Percentiles rank a stretch among this genome's conserved stretches.
These are phyloP conservation scores for Drosophila anomelani DNA, from an alignment of 2,888 invertebrate genomes.

Conservation along the genomic window DNA sequence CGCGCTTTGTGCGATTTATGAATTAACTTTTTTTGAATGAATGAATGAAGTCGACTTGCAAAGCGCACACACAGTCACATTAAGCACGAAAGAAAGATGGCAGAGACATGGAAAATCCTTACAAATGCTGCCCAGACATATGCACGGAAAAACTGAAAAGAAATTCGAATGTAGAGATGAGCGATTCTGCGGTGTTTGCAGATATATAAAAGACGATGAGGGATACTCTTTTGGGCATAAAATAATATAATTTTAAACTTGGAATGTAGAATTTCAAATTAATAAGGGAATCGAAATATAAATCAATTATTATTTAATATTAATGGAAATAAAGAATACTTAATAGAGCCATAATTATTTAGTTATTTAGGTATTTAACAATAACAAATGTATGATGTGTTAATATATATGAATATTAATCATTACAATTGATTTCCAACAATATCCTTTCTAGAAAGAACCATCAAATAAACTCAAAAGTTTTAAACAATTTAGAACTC, in stretches of 20 bases:
- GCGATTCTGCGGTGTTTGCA: constrained; percentile 55
- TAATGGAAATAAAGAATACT: not conserved
- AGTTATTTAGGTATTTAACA: no score
- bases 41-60: constrained; percentile 75
- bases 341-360: no score
- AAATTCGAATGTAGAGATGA: constrained; percentile 40
- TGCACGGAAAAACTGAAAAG: constrained; percentile 45
- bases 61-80: constrained; percentile 36
- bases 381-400: not conserved
- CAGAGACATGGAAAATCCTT: constrained; percentile 70
- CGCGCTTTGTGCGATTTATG: constrained; percentile 78
- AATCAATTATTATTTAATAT: not conserved
- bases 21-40: constrained; percentile 72
- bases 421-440: not conserved
- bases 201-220: constrained; percentile 37
- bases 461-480: not conserved
- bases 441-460: no score
- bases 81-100: constrained; percentile 26
- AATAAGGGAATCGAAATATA: not conserved
- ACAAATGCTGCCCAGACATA: constrained; percentile 75
- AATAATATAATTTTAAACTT: not conserved
- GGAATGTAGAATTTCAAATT: no score
- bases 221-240: not conserved
- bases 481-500: not conserved
- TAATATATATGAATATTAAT: not conserved